Evolutionary conservation across 2,113 vertebrate genomes (phyloP).

Genomic region (Sylvietta virens): DNA sequence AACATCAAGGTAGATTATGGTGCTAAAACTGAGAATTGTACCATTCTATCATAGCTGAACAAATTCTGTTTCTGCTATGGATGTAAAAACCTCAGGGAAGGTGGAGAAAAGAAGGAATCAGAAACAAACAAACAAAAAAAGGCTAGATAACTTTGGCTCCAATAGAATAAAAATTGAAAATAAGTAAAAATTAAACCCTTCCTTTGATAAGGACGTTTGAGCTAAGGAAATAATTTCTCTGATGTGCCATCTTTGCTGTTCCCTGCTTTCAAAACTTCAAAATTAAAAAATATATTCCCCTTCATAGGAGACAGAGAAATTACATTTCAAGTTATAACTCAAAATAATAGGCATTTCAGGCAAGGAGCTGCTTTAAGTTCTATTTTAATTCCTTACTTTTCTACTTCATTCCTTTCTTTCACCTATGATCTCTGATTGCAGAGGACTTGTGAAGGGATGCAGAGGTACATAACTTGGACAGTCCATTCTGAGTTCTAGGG

Average conservation of each 20-base stretch:
- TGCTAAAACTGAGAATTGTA: not conserved
- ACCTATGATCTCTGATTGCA: not conserved
- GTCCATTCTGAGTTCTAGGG: not conserved
- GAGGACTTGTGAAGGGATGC: not conserved
- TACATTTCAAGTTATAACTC: not conserved
- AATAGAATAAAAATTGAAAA: not conserved
- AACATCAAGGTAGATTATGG: not conserved
- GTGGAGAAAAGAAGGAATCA: not conserved
- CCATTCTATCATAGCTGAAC: not conserved
- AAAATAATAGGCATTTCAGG: not conserved
- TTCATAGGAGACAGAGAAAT: not conserved
- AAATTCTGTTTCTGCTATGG: not conserved
- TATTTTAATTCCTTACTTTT: not conserved
- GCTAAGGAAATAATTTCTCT: not conserved
- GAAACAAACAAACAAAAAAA: not conserved
- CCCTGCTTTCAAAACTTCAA: not conserved
- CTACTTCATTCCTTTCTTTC: not conserved
- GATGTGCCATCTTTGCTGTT: not conserved
- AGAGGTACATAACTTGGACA: no score
- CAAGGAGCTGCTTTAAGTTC: not conserved
- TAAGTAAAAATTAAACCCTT: not conserved
- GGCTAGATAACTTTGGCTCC: not conserved
- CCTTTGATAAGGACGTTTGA: not conserved
- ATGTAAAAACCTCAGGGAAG: not conserved
- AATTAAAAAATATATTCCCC: not conserved